These are phyloP conservation scores for Brachionus calyciflorus DNA, from an alignment of 1,140 invertebrate species.

Conservation along the genomic window DNA sequence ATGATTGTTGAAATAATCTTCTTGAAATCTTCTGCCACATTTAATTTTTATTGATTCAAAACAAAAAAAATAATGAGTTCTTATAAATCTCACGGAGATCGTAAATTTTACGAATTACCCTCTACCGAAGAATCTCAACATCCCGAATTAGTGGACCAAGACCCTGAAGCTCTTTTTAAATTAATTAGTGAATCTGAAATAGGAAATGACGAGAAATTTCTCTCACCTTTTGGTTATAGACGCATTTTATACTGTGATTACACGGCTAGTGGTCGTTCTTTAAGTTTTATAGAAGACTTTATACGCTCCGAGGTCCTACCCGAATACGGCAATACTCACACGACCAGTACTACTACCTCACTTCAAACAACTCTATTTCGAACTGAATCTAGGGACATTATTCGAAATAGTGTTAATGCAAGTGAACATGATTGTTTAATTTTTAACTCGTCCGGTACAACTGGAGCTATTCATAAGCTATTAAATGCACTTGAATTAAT, in stretches of 20 bases:
- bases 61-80: not conserved
- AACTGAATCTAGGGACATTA: slow-evolving; percentile 42
- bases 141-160: not conserved
- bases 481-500: slow-evolving; percentile 47
- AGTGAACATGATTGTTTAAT: slow-evolving; percentile 48
- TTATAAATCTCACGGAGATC: not conserved
- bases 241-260: slow-evolving; percentile 45
- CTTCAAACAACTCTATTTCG: slow-evolving; percentile 38
- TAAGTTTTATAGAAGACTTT: slow-evolving; percentile 84
- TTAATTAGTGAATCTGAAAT: slow-evolving; percentile 18
- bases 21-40: no score
- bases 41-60: not conserved
- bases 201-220: not conserved
- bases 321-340: slow-evolving; percentile 63
- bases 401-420: slow-evolving; percentile 47
- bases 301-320: slow-evolving; percentile 76
- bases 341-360: not conserved
- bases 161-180: slow-evolving; percentile 12
- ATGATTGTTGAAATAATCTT: no score
- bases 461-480: slow-evolving; percentile 49
- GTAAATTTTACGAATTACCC: slow-evolving; percentile 16
- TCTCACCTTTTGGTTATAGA: slow-evolving; percentile 10
- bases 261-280: slow-evolving; percentile 57
- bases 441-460: slow-evolving; percentile 47
- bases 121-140: not conserved